A percentile compares a stretch with the other conserved stretches of the same genome.
Conservation (phyloP, 2,797 vertebrate genomes). For the Tragopan temminckii region DNA sequence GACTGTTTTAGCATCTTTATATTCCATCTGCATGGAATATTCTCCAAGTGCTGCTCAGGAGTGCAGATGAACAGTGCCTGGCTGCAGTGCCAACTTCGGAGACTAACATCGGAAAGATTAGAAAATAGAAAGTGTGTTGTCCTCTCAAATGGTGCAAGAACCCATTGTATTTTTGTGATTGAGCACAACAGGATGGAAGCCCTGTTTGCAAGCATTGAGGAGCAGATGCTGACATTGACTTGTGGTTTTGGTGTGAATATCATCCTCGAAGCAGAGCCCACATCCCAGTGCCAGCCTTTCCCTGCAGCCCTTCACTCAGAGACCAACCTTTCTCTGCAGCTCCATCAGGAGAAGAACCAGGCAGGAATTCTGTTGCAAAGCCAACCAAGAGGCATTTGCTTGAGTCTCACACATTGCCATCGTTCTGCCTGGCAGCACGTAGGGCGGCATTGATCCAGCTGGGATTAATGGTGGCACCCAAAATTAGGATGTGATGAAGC, state of each 20-base stretch:
- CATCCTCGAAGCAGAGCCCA: rapidly evolving
- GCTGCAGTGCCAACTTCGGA: background rate
- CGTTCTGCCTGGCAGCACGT: background rate
- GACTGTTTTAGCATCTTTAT: background rate
- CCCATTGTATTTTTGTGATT: background rate
- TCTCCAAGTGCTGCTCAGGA: background rate
- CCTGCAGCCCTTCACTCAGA: background rate
- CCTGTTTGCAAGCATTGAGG: background rate
- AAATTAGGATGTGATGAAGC: background rate
- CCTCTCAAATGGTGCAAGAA: background rate
- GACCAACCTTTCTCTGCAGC: rapidly evolving
- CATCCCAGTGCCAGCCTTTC: background rate
- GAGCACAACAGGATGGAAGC: background rate
- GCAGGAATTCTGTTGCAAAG: background rate
- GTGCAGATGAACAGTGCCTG: rapidly evolving
- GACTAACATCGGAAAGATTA: background rate
- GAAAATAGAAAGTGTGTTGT: background rate
- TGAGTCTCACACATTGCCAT: background rate
- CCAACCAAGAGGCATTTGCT: background rate
- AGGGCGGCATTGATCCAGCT: rapidly evolving
- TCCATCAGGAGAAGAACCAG: rapidly evolving
- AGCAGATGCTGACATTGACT: background rate
- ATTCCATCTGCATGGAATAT: background rate
- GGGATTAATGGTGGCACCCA: too few relatives aligned
- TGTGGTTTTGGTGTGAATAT: rapidly evolving